phyloP scores from a whole-genome alignment of 2,888 invertebrate genomes.

The Proisotoma minuta region DNA sequence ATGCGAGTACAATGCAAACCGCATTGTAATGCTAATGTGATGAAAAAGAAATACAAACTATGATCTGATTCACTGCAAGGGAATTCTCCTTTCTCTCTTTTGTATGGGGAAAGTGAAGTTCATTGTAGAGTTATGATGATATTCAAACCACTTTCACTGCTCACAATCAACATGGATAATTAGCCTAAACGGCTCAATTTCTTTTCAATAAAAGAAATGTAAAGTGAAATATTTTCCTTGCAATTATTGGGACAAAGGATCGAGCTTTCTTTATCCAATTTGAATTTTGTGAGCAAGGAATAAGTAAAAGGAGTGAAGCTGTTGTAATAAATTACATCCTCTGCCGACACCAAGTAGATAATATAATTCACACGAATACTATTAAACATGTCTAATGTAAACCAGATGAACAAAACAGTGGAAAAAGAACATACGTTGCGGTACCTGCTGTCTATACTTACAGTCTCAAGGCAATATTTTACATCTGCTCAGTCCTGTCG shows the following conservation, averaged over 20 bases:
- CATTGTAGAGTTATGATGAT: too few species aligned
- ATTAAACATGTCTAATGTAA: neutral
- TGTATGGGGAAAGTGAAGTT: too few species aligned
- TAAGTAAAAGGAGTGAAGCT: too few species aligned
- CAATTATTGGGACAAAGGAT: too few species aligned
- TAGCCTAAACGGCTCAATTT: too few species aligned
- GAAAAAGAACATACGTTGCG: neutral
- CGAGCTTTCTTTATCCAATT: too few species aligned
- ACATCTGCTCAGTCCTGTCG: neutral
- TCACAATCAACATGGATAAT: too few species aligned
- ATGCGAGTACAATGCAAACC: neutral
- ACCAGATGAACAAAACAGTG: neutral
- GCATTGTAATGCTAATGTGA: slow-evolving; percentile 3
- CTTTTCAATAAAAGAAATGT: too few species aligned
- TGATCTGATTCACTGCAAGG: too few species aligned
- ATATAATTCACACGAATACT: slow-evolving; percentile 2
- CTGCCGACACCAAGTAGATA: neutral
- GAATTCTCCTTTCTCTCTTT: neutral
- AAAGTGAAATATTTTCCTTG: too few species aligned
- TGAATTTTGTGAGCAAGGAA: too few species aligned
- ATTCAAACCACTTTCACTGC: too few species aligned
- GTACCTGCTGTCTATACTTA: neutral
- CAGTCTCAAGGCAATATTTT: neutral
- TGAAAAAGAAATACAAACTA: slow-evolving; percentile 6
- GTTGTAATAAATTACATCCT: neutral